Conservation (phyloP, 2,797 vertebrate genomes). For the Enteromius radiatus region DNA sequence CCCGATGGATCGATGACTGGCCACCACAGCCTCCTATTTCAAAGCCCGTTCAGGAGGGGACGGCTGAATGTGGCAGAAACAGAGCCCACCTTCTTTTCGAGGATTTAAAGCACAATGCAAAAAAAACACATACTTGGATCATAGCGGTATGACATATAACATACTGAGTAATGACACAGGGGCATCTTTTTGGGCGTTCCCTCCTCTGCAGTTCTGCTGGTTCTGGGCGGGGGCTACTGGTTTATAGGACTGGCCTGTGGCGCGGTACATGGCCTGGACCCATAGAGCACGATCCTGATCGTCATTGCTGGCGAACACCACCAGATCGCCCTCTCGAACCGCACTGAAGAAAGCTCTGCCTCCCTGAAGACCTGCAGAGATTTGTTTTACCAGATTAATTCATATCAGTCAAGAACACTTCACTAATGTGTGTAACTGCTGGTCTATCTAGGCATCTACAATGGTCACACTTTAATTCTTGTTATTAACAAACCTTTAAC, state of each 20-base stretch:
- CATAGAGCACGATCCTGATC: constrained; percentile 92
- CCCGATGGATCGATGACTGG: constrained; percentile 54
- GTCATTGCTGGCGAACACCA: constrained; percentile 92
- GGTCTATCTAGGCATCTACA: not conserved
- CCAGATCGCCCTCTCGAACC: constrained; percentile 92
- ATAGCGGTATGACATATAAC: constrained; percentile 61
- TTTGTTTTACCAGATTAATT: not conserved
- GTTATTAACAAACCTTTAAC: not conserved
- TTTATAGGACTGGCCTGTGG: constrained; percentile 96
- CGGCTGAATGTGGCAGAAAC: constrained; percentile 36
- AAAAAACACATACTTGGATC: not conserved
- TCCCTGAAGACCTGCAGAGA: constrained; percentile 87
- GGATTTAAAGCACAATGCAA: not conserved
- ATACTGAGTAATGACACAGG: constrained; percentile 82
- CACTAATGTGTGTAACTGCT: too few species aligned
- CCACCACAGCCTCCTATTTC: constrained; percentile 33
- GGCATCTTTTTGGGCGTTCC: constrained; percentile 76
- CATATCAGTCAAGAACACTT: not conserved
- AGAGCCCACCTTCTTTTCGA: constrained; percentile 11
- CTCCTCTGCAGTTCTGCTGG: constrained; percentile 84
- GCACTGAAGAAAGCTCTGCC: constrained; percentile 93
- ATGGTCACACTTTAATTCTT: not conserved
- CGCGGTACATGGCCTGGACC: constrained; percentile 97
- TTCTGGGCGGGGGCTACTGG: constrained; percentile 84
- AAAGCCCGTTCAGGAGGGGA: constrained; percentile 23